These are phyloP conservation scores for Chelon auratus DNA, from an alignment of 2,797 vertebrate genomes.

Conservation along the genomic window DNA sequence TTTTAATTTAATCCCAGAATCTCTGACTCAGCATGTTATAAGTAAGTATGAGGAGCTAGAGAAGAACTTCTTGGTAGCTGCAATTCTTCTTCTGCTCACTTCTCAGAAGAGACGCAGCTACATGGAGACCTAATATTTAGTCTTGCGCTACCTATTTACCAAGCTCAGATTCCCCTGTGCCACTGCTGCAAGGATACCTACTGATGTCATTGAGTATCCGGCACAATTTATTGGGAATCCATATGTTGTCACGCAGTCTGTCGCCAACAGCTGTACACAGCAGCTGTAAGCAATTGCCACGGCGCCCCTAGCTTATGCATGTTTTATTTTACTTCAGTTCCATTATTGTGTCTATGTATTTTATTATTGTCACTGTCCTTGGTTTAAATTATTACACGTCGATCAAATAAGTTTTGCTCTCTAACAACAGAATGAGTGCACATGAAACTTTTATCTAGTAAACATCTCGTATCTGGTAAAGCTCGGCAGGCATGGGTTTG, in stretches of 20 bases:
- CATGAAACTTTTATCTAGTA: not conserved
- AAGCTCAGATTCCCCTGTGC: constrained; percentile 1
- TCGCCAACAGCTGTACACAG: constrained; percentile 38
- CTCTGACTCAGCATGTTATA: constrained; percentile 54
- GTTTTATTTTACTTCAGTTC: not conserved
- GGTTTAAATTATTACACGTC: no score
- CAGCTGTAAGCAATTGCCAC: constrained; percentile 45
- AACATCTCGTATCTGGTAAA: not conserved
- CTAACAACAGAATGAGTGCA: not conserved
- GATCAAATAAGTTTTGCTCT: no score
- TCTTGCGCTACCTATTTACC: not conserved
- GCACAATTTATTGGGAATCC: constrained; percentile 23
- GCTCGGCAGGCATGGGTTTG: constrained; percentile 36
- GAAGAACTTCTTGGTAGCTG: constrained; percentile 15
- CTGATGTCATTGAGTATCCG: not conserved
- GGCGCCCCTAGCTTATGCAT: constrained; percentile 1
- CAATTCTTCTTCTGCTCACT: constrained; percentile 13
- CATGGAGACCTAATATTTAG: not conserved
- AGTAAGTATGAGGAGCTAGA: constrained; percentile 23
- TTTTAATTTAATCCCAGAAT: constrained; percentile 54
- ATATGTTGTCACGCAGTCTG: constrained; percentile 50
- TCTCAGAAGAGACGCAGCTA: not conserved
- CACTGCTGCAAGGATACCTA: constrained; percentile 5
- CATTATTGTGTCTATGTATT: not conserved
- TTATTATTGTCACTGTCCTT: not conserved